Evolutionary conservation across 2,113 vertebrate species (phyloP).

Genomic region (Circaetus gallicus): DNA sequence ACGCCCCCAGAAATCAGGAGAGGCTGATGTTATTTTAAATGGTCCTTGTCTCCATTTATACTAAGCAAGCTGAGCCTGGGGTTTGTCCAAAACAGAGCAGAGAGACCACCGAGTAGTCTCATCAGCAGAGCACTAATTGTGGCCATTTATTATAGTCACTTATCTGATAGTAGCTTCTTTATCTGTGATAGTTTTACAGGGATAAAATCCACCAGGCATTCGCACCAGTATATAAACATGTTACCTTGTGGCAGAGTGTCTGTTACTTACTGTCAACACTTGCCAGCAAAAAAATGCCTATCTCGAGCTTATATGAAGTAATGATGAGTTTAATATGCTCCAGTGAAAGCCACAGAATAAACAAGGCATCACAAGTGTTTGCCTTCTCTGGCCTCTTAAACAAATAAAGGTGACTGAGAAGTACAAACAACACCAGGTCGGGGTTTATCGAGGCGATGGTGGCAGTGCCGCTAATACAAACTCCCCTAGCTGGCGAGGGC

Average conservation of each 20-base stretch:
- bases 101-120: constrained; percentile 84
- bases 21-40: constrained; percentile 47
- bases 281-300: constrained; percentile 67
- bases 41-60: constrained; percentile 20
- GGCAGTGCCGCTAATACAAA: not conserved
- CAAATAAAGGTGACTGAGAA: constrained; percentile 83
- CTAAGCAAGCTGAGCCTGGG: constrained; percentile 66
- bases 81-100: constrained; percentile 68
- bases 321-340: constrained; percentile 83
- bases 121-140: constrained; percentile 79
- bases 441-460: not conserved
- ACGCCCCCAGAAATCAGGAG: not conserved
- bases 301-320: constrained; percentile 78
- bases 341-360: constrained; percentile 86
- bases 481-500: not conserved
- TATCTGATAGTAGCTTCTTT: constrained; percentile 88
- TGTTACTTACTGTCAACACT: constrained; percentile 85
- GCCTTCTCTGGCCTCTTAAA: constrained; percentile 88
- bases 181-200: constrained; percentile 83
- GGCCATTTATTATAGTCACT: constrained; percentile 85
- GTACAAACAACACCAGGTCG: constrained; percentile 58
- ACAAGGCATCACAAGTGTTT: constrained; percentile 84
- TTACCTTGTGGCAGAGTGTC: constrained; percentile 76
- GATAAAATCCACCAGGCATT: constrained; percentile 81
- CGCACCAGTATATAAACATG: constrained; percentile 74